Percentiles rank a stretch among this genome's conserved stretches.
Conservation (phyloP, 2,113 vertebrate species). For the Tyrannus savana region DNA sequence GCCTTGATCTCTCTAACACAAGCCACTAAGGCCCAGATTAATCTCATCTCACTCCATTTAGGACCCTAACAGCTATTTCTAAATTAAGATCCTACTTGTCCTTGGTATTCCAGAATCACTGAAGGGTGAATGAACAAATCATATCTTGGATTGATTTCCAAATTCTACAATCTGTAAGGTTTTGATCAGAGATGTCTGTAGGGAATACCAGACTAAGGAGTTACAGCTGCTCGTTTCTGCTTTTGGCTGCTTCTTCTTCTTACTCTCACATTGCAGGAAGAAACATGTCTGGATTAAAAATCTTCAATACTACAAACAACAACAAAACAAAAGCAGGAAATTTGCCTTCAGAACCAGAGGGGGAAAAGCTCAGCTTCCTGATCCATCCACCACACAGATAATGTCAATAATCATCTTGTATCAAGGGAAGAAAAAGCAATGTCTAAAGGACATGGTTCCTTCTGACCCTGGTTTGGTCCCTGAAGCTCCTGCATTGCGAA, state of each 20-base stretch:
- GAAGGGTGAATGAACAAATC: neutral
- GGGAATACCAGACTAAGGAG: neutral
- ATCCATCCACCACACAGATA: neutral
- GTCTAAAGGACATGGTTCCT: neutral
- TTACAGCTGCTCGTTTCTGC: neutral
- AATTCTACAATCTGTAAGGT: neutral
- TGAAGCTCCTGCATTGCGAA: neutral
- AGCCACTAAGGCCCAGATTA: rapidly evolving
- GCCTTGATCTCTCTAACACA: neutral
- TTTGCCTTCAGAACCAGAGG: neutral
- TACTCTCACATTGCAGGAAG: neutral
- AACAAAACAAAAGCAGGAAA: neutral
- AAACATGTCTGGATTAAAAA: neutral
- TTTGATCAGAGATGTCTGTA: neutral
- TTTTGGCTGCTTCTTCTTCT: neutral
- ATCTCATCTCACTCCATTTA: neutral
- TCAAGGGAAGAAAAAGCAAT: neutral
- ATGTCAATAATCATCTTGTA: neutral
- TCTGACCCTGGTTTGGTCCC: neutral
- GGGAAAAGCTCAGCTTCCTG: neutral
- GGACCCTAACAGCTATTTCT: neutral
- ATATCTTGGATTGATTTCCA: neutral
- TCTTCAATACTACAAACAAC: neutral
- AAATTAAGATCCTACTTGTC: neutral
- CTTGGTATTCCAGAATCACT: neutral